Base-by-base conservation (phyloP, 2,888 invertebrate species). In the Cephus runcator region DNA sequence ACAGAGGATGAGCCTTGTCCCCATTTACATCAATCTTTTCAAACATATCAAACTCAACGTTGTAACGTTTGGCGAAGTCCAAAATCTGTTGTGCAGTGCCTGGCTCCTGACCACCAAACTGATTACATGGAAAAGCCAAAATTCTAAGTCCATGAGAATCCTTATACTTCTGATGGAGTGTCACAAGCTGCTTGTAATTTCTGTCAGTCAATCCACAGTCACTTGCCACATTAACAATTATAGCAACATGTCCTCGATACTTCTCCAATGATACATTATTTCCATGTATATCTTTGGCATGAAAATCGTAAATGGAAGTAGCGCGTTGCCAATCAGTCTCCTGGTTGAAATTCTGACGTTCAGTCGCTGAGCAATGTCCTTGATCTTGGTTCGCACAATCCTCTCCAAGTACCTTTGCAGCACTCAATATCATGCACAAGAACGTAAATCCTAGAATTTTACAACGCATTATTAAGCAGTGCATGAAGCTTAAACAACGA, bases 141-240 rank as follows among this genome's bases (percentile, higher is more conserved):
- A 96, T 94, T 81, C 92, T 92, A 76, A 95, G 90, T 23, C 95
- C 92, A 89, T 95, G 93, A 79, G 93, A 93, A 85, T 95, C 95
- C 69, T 93, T 93, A 90, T 96, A 96, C 87, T 95, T 93, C 79
- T 95, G 94, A 89, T 95, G 94, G 79, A 98, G 91, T 84, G 94
- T 93, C 88, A 95, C 95, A 77, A 98, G 92, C 92, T 97, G 96
- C 84, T 95, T 95, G 92, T 97, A 97, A 92, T 97, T 96, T 80
- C 93, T 94, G 69, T 95, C 94, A 0, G 97, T 97, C 80, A 96
- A 93, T 12, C 97, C 97, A 92, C 97, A 98, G 87, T 97, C 94
- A 33, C 96, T 96, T 1, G 98, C 98, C 56, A 97, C 97, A 90
- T 98, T 98, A 6, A 97, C 96, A 79, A 98, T 95, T 71, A 98